Conservation (phyloP, 2,888 invertebrate genomes). For the Cerceris ruficornis region DNA sequence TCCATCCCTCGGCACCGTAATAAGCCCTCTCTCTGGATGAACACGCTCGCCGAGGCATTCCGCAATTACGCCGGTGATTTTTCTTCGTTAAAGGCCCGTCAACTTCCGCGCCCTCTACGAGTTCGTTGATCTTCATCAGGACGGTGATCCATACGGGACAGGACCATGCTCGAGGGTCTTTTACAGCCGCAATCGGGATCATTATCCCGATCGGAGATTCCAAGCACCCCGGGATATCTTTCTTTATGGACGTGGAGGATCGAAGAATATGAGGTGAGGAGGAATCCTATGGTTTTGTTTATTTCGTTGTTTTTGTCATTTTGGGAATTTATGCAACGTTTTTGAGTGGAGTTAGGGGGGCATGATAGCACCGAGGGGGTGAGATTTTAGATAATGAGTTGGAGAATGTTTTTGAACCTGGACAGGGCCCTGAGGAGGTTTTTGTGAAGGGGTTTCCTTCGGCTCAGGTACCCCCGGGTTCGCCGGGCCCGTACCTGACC, state of each 20-base stretch:
- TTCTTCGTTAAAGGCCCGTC: conserved; percentile 85
- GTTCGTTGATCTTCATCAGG: conserved; percentile 93
- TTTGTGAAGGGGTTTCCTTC: too few relatives aligned
- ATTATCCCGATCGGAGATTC: conserved; percentile 89
- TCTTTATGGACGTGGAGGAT: conserved; percentile 92
- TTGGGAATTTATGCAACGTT: too few relatives aligned
- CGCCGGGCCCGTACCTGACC: too few relatives aligned
- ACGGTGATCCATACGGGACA: conserved; percentile 89
- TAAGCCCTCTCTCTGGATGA: not conserved
- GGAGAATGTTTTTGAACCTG: too few relatives aligned
- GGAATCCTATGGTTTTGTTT: not conserved
- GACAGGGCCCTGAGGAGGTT: too few relatives aligned
- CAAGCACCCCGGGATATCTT: conserved; percentile 92
- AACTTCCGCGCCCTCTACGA: conserved; percentile 93
- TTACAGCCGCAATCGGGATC: conserved; percentile 84
- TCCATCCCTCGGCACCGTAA: conserved; percentile 7
- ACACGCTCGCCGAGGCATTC: not conserved
- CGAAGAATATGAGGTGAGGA: conserved; percentile 89
- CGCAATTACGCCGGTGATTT: not conserved
- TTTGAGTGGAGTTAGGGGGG: too few relatives aligned
- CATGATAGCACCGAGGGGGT: too few relatives aligned
- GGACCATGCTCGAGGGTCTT: conserved; percentile 91
- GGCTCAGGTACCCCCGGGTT: too few relatives aligned
- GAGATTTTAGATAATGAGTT: too few relatives aligned
- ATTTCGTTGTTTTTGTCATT: not conserved